Evolutionary conservation across 1,140 invertebrate species (phyloP), one percentile per base, ranked within the genome.

Genomic region (Bombus turneri): DNA sequence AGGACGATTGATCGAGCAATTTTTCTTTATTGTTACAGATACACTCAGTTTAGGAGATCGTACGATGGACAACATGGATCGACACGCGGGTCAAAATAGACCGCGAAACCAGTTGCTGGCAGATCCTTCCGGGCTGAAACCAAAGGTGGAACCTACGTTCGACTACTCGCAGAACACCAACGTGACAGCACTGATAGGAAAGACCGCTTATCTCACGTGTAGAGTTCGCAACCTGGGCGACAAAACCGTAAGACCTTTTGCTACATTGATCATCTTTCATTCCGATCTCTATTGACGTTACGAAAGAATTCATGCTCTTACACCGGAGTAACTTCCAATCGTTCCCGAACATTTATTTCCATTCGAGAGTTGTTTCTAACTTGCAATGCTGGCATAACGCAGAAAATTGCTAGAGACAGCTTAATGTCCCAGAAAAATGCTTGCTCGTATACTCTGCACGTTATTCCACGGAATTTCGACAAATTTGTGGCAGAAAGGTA

Each of bases 161-260:
- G 97, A 98, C 91, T 95, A 96, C 62, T 95, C 96, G 12, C 97
- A 97, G 81, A 97, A 97, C 10, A 97, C 96, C 89, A 98, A 98
- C 93, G 97, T 98, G 39, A 98, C 97, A 41, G 97, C 97, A 0
- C 95, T 98, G 3, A 96, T 97, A 1, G 97, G 97, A 8, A 98
- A 98, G 94, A 97, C 97, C 28, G 97, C 97, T 62, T 97, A 97
- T 93, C 96, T 98, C 47, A 97, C 97, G 88, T 98, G 98, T 94
- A 96, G 97, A 87, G 97, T 98, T 18, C 96, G 97, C 91, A 97
- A 98, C 93, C 96, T 98, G 81, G 97, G 97, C 37, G 97, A 98
- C 92, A 96, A 97, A 95, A 98, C 97, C 93, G 97, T 97, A 93
- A 96, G 97, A 64, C 6, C 34, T 41, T 43, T 37, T 39, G 28